A percentile compares a stretch with the other conserved stretches of the same genome.
Evolutionary conservation across 2,797 vertebrate species (phyloP).

Genomic region (Dallia pectoralis): DNA sequence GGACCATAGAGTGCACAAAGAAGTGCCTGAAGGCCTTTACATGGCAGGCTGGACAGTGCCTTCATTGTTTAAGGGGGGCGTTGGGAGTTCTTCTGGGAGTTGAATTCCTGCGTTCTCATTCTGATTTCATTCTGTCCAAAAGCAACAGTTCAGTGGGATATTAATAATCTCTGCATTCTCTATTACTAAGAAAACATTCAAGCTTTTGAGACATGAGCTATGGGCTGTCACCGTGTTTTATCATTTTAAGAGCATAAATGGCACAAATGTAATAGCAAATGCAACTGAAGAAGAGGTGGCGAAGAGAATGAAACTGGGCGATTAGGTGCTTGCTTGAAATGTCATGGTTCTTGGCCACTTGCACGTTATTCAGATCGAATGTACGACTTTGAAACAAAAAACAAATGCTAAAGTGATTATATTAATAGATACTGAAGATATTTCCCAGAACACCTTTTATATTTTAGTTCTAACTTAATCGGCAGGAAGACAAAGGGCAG

Average conservation of each 20-base stretch:
- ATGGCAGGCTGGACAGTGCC: constrained; percentile 42
- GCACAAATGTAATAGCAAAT: not conserved
- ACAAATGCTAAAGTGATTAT: too few species aligned
- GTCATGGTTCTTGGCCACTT: too few species aligned
- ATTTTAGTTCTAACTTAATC: too few species aligned
- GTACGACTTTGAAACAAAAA: too few species aligned
- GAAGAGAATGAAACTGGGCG: too few species aligned
- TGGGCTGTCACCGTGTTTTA: not conserved
- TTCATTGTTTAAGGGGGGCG: constrained; percentile 53
- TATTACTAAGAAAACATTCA: constrained; percentile 1
- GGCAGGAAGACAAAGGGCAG: too few species aligned
- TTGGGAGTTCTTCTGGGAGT: constrained; percentile 22
- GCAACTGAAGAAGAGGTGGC: too few species aligned
- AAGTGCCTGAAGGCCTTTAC: constrained; percentile 44
- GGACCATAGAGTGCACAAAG: constrained; percentile 51
- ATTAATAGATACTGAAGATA: too few species aligned
- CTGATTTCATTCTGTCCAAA: constrained; percentile 51
- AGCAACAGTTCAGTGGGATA: constrained; percentile 32
- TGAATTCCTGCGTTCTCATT: constrained; percentile 38
- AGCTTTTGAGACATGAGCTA: not conserved
- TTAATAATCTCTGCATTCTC: constrained; percentile 27
- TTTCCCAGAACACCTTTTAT: too few species aligned
- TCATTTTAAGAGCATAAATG: not conserved
- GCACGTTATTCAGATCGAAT: too few species aligned
- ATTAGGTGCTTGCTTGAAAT: too few species aligned